Base-by-base conservation (phyloP, 2,888 invertebrate genomes). In the Uropetala carovei region DNA sequence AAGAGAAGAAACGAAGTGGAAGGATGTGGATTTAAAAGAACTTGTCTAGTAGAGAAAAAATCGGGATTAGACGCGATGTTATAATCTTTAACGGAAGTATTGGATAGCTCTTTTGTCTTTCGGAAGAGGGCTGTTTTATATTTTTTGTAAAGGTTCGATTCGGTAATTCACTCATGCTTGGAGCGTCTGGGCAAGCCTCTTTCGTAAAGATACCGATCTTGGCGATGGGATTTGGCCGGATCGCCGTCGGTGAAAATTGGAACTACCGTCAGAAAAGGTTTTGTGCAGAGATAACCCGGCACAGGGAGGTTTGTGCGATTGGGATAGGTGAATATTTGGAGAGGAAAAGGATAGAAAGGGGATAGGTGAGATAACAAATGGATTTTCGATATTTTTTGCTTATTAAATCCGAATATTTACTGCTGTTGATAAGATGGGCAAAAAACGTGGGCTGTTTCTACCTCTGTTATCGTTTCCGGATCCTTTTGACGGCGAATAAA, bases 381-480 rank as follows among this genome's bases (percentile, higher is more conserved):
- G 64, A 64, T 89, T 89, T 89, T 56, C 89, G 89, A 89, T 89
- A 89, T 89, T 89, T 89, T 89, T 89, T 89, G 89, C 89, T 64
- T 89, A 89, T 64, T 89, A 89, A 89, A 89, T 89, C 64, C 64
- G 89, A 30, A 27, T 18, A 64, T 89, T 89, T 89, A 30, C 89
- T 64, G 64, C 64, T 10, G n/a, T 43, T 60, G 89, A 89, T 89
- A 89, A 64, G 68, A 64, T 43, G 9, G n/a, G n/a, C n/a, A 89
- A 60, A 60, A 89, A 30, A 64, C 30, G 64, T 18, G 83, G 43
- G 60, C 89, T 89, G 43, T 68, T 60, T 60, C 64, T 64, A 30
- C 89, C 89, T 64, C 89, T 89, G 13, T 22, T 89, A 64, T 89
- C 64, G 60, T 11, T 43, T 16, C 27, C 14, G 89, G 64, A 64